Base-by-base conservation (phyloP, 1,140 invertebrate species). In the Sitobion miscanthi region DNA sequence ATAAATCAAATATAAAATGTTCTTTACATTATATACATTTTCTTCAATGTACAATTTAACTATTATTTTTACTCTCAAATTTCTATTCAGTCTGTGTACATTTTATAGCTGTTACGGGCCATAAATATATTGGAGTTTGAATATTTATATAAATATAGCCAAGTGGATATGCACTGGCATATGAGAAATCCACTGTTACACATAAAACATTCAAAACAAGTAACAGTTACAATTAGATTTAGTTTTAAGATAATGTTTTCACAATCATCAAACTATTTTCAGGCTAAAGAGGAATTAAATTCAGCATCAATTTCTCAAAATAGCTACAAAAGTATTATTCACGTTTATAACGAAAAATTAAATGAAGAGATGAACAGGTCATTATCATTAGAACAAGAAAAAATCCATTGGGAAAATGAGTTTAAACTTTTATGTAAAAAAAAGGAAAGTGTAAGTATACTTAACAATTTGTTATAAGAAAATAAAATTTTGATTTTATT, bases 41-140 rank as follows among this genome's bases (percentile, higher is more conserved):
- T 17, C 17, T 82, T 82, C n/a, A 82, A 35, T 35, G 0, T 82
- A 35, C 7, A 0, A 21, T 82, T 82, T 20, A 38, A 38, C 38
- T 82, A 82, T 35, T 35, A 82, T 17, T 82, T 35, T n/a, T 21
- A 85, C 21, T 45, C 2, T 83, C 42, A 23, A 83, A 83, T 35
- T 42, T 42, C 1, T 25, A 85, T 25, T 87, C 5, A 47, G 85
- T n/a, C 14, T 83, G 35, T 83, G 17, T 87, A n/a, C 1, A 49
- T 54, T 90, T 85, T 92, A 54, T 49, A 92, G 91, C 6, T 92
- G 4, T 62, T 92, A 38, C 47, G 35, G 7, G 82, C 49, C 11
- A 92, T 92, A 38, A 92, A 92, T 54, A 30, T 92, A 30, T 54
- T 83, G 35, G 91, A 92, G 42, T 92, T 92, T 85, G 91, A 92